Conservation (phyloP, 2,888 invertebrate species). For the Ommatoiulus sabulosus region DNA sequence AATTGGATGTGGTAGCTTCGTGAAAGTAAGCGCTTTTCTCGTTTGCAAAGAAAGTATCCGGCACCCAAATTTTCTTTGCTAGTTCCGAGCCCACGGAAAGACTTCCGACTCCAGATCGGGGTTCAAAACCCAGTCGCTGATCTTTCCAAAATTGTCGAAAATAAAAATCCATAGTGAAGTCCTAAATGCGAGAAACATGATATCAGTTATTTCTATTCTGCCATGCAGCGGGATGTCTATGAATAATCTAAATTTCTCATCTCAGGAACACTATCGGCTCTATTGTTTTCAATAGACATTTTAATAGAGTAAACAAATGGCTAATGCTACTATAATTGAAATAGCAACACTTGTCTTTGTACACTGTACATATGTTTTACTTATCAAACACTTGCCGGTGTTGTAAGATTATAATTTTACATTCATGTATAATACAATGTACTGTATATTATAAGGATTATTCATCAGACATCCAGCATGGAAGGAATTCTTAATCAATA, state of each 20-base stretch:
- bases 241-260: neutral
- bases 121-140: constrained; percentile 92
- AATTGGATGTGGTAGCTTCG: constrained; percentile 99
- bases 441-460: neutral
- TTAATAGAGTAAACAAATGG: too few relatives aligned
- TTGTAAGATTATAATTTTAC: neutral
- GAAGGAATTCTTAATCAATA: neutral
- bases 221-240: neutral
- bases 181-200: neutral
- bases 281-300: neutral
- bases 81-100: constrained; percentile 94
- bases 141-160: constrained; percentile 99
- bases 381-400: too few relatives aligned
- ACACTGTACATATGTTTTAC: too few relatives aligned
- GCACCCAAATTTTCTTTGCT: constrained; percentile 99
- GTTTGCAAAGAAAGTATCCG: constrained; percentile 99
- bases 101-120: constrained; percentile 88
- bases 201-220: neutral
- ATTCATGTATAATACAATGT: too few relatives aligned
- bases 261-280: neutral
- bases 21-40: constrained; percentile 99
- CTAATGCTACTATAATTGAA: too few relatives aligned
- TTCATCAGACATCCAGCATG: neutral
- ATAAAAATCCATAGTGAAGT: constrained; percentile 96
- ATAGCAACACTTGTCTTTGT: too few relatives aligned